Base-by-base conservation (phyloP, 2,888 invertebrate species). In the Andricus curvator region DNA sequence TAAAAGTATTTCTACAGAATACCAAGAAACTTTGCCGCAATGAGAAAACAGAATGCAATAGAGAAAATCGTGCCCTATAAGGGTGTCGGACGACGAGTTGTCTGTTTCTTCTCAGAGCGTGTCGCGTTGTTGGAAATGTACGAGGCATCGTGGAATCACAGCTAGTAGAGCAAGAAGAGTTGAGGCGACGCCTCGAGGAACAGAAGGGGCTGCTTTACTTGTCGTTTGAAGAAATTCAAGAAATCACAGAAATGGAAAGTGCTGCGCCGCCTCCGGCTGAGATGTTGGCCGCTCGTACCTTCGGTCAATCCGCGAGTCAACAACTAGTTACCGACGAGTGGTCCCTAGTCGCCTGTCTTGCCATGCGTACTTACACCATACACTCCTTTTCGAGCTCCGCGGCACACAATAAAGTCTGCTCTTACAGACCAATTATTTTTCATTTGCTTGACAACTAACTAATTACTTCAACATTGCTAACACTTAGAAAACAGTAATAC, bases 221-320 rank as follows among this genome's bases (percentile, higher is more conserved):
- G 74, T 48, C 74, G 56, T 74, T 74, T 56, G 74, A 74, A 74
- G 48, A 48, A 48, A 48, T 48, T 48, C 48, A 48, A 56, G 85
- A 86, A 84, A 88, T 88, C 83, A 86, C 83, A 88, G 88, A 89
- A 88, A 90, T 88, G 88, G 88, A 89, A 89, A 88, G 89, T 89
- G 86, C 86, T 84, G 81, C 82, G 77, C 65, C 60, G 79, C 78
- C 78, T 76, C 83, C 84, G 83, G 66, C 37, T 67, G 79, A 85
- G 84, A 86, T 82, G 84, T 88, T 86, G 82, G 85, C 85, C 25
- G 13, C 62, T 67, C 41, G 41, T 67, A 37, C 37, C 66, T 67
- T 67, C 41, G 66, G n/a, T 67, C 66, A 67, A 25, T 62, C 25
- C 62, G 25, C 62, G 25, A 62, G 62, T 62, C 62, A 37, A 41